phyloP scores from a whole-genome alignment of 2,888 invertebrate genomes.

The Sphinx pinastri region DNA sequence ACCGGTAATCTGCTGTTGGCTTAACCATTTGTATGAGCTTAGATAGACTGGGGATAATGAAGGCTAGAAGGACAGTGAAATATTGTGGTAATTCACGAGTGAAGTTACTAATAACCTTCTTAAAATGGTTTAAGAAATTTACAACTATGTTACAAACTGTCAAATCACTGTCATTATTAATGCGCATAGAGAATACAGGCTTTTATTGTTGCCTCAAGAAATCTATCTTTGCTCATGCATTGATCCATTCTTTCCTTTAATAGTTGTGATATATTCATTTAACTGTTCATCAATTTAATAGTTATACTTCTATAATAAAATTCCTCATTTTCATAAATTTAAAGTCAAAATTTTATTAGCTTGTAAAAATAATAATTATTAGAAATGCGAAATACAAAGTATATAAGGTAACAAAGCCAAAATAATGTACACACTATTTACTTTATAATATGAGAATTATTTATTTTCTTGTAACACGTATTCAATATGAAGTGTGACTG shows the following conservation, averaged over 20 bases:
- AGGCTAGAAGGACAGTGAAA: background rate
- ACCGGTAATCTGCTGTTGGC: background rate
- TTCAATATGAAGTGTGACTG: background rate
- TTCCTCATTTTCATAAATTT: background rate
- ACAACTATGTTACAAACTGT: no score
- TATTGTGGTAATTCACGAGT: no score
- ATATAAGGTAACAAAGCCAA: slow-evolving; percentile 47
- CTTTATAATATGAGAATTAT: background rate
- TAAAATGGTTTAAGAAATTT: no score
- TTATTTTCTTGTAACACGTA: background rate
- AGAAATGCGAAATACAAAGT: slow-evolving; percentile 8
- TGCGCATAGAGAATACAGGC: no score
- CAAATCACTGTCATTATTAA: no score
- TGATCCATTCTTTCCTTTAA: background rate
- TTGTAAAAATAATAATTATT: background rate
- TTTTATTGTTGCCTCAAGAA: background rate
- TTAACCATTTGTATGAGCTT: background rate
- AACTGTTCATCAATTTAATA: no score
- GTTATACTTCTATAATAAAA: no score
- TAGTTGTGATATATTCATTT: no score
- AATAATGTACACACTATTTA: slow-evolving; percentile 36
- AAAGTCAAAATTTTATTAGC: background rate
- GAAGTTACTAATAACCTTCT: no score
- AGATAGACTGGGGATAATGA: background rate
- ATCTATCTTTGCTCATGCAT: background rate